These are phyloP conservation scores for Cyphomyrus plagiostoma DNA, from an alignment of 2,113 vertebrate species.

Conservation along the genomic window DNA sequence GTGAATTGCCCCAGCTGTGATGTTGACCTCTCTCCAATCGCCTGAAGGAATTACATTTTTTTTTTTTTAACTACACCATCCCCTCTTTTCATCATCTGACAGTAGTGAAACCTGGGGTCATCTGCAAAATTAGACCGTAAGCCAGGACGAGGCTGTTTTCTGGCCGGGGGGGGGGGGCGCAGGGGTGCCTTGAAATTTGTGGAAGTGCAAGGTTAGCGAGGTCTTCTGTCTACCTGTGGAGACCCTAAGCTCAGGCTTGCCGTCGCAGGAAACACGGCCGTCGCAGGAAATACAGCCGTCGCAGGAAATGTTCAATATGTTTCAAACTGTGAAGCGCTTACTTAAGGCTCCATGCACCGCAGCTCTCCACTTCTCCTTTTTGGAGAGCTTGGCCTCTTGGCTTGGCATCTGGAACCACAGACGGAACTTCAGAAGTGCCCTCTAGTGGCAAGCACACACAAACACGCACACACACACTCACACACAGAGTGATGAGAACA, in stretches of 20 bases:
- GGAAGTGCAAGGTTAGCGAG: not conserved
- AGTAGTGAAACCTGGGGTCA: not conserved
- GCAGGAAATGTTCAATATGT: not conserved
- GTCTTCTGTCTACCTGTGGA: not conserved
- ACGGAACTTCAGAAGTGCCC: conserved; percentile 15
- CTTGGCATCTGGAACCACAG: not conserved
- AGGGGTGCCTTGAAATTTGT: not conserved
- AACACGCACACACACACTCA: too few relatives aligned
- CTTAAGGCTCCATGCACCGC: not conserved
- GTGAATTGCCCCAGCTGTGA: not conserved
- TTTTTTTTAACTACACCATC: not conserved
- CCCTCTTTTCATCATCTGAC: not conserved
- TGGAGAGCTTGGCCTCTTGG: not conserved
- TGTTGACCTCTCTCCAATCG: not conserved
- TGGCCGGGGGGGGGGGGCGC: not conserved
- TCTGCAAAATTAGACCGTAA: not conserved
- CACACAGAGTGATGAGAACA: conserved; percentile 32
- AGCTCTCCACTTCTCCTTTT: not conserved
- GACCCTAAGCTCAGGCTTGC: not conserved
- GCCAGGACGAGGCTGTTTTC: not conserved
- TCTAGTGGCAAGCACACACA: conserved; percentile 39
- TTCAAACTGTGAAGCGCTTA: not conserved
- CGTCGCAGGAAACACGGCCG: not conserved
- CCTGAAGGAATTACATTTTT: not conserved
- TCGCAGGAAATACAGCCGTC: not conserved